phyloP scores from a whole-genome alignment of 1,140 invertebrate genomes.

The Ruditapes philippinarum region DNA sequence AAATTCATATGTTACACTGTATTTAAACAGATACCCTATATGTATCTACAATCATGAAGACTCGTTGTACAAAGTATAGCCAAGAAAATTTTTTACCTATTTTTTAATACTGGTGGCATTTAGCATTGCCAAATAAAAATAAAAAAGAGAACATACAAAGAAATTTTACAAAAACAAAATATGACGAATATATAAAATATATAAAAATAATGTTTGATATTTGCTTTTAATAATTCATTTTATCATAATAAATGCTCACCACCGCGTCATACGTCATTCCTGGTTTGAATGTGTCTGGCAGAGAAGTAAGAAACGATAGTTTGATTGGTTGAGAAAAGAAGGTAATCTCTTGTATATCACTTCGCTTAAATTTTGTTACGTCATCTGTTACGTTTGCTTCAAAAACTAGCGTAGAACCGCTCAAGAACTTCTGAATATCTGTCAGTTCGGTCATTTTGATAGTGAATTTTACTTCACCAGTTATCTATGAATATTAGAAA shows the following conservation, averaged over 20 bases:
- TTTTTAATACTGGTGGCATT: too few species aligned
- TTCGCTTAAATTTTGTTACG: conserved; percentile 72
- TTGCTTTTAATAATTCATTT: too few species aligned
- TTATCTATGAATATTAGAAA: too few species aligned
- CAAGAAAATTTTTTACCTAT: too few species aligned
- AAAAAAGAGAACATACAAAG: background rate
- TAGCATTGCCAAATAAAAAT: background rate
- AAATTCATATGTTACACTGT: too few species aligned
- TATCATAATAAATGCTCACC: too few species aligned
- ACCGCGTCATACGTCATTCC: conserved; percentile 70
- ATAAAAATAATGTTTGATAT: too few species aligned
- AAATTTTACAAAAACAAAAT: too few species aligned
- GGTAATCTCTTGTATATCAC: conserved; percentile 61
- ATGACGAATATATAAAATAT: too few species aligned
- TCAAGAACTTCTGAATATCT: conserved; percentile 64
- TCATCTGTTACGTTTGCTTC: conserved; percentile 79
- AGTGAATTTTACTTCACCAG: conserved; percentile 75
- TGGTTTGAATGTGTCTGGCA: conserved; percentile 71
- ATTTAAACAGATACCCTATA: too few species aligned
- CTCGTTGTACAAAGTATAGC: too few species aligned
- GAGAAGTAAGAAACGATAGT: conserved; percentile 62
- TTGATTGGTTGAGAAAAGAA: conserved; percentile 67
- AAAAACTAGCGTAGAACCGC: conserved; percentile 66
- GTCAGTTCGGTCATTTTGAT: conserved; percentile 70
- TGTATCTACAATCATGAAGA: too few species aligned